Conservation (phyloP, 2,113 vertebrate genomes). For the sheep (Ovis aries) region DNA sequence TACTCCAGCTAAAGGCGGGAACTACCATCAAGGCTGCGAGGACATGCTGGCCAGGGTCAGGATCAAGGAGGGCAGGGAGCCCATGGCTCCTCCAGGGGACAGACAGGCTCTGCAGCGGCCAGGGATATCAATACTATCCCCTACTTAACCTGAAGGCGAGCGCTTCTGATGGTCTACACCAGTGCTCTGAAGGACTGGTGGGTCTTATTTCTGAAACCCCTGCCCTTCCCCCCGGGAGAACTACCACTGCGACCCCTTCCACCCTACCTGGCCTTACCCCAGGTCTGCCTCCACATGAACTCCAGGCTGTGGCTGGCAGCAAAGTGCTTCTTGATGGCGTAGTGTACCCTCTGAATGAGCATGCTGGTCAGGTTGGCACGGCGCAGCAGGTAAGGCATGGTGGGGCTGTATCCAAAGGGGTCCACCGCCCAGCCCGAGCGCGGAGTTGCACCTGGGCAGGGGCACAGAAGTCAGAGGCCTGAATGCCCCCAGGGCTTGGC, state of each 20-base stretch:
- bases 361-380: conserved; percentile 95
- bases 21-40: not conserved
- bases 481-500: not conserved
- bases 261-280: conserved; percentile 84
- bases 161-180: too few relatives aligned
- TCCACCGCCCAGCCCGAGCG: conserved; percentile 95
- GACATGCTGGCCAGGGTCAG: not conserved
- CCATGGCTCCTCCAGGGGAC: not conserved
- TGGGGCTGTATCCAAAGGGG: conserved; percentile 96
- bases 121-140: not conserved
- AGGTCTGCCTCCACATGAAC: conserved; percentile 99
- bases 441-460: conserved; percentile 84
- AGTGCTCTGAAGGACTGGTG: not conserved
- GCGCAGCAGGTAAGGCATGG: conserved; percentile 95
- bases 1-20: not conserved
- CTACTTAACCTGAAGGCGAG: not conserved
- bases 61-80: too few relatives aligned
- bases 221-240: not conserved
- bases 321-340: conserved; percentile 97
- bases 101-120: not conserved
- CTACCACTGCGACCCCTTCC: rapidly evolving
- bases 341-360: conserved; percentile 98
- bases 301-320: conserved; percentile 91
- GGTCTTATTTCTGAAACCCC: not conserved
- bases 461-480: not conserved